Percentiles rank a stretch among this genome's conserved stretches.
Conservation (phyloP, 2,888 invertebrate genomes). For the Antheraea yamamai region DNA sequence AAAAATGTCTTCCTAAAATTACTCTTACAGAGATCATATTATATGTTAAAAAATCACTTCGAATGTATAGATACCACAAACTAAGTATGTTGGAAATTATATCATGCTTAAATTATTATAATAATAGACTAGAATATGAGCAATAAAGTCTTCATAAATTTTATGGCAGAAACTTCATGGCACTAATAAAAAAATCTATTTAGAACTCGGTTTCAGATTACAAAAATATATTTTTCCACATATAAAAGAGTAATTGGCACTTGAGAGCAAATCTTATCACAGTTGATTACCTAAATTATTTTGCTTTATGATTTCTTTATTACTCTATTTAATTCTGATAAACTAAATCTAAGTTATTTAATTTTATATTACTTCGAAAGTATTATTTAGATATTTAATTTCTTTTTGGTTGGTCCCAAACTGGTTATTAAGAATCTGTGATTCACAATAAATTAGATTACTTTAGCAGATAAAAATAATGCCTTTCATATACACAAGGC, state of each 20-base stretch:
- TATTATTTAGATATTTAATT: constrained; percentile 13
- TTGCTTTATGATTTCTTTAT: constrained; percentile 56
- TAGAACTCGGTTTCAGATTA: constrained; percentile 24
- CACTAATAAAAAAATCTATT: constrained; percentile 46
- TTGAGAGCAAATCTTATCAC: constrained; percentile 68
- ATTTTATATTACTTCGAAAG: constrained; percentile 20
- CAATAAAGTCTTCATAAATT: constrained; percentile 70
- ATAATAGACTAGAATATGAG: constrained; percentile 80
- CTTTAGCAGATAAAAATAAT: background rate
- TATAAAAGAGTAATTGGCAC: constrained; percentile 54
- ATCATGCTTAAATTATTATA: constrained; percentile 37
- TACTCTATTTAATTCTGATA: constrained; percentile 43
- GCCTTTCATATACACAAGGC: background rate
- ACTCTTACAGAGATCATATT: constrained; percentile 55
- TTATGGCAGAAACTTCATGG: constrained; percentile 71
- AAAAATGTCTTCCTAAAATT: constrained; percentile 37
- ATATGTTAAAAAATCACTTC: constrained; percentile 23
- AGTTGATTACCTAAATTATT: constrained; percentile 61
- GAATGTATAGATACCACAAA: constrained; percentile 18
- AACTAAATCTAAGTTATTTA: constrained; percentile 35
- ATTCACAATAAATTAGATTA: constrained; percentile 37
- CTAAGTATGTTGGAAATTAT: constrained; percentile 21
- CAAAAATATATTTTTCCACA: constrained; percentile 38
- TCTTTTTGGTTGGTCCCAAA: constrained; percentile 49
- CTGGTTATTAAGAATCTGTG: constrained; percentile 48